Evolutionary conservation across 1,140 invertebrate genomes (phyloP), one percentile per base, ranked within the genome.

Genomic region (Schlechtendalia chinensis): DNA sequence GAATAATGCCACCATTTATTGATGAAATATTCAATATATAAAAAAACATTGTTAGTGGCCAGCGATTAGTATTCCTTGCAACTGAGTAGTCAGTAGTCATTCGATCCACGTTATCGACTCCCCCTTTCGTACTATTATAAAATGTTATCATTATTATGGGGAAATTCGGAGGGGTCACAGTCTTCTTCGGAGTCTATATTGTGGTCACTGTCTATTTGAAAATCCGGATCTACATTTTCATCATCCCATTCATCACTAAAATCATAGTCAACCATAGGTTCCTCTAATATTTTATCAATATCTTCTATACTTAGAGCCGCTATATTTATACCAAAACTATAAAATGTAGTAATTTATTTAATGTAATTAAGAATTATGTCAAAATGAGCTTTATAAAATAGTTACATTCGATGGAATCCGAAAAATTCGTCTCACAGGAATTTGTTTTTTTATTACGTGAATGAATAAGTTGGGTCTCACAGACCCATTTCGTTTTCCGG

Each of bases 21-120:
- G 45, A 63, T 54, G 80, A 63, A 54, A 81, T 71, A 71, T 81
- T 71, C 63, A 81, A 53, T 71, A 71, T 71, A 47, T 45, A 47
- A 69, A 69, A 71, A 71, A 81, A 81, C 24, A 67, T 24, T 50
- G 80, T 54, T 50, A 81, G 65, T 47, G 86, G 85, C 65, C 80
- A 81, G 47, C 65, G 59, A 65, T 65, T 45, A 53, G 58, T 65
- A 56, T 53, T 81, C 32, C 65, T 81, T 56, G 80, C 53, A 27
- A 71, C 67, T 29, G 80, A 81, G 81, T 84, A 81, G 29, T 71
- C 53, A 8, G 17, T 29, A n/a, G 54, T 69, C 80, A 72, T 69
- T 56, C 53, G 24, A 54, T 81, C 80, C 5, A 69, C 53, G 10
- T 53, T 54, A 67, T 81, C 79, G 1, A 67, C 61, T 67, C 79